Evolutionary conservation across 2,797 vertebrate species (phyloP).

Genomic region (Sibirionetta formosa): DNA sequence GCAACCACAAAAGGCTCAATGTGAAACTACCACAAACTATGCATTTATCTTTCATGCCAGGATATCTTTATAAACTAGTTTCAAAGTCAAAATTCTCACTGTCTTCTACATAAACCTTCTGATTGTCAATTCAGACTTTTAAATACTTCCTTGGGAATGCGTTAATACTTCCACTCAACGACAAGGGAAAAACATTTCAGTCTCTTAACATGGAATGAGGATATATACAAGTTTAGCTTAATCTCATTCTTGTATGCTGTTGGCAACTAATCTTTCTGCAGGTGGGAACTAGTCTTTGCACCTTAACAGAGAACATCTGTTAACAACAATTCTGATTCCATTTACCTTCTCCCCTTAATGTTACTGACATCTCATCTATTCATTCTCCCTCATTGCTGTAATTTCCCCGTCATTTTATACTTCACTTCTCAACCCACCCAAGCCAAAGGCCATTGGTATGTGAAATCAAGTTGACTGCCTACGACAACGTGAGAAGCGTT

Average conservation of each 20-base stretch:
- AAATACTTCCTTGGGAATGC: not conserved
- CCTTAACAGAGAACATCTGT: not conserved
- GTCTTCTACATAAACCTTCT: not conserved
- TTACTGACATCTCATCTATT: not conserved
- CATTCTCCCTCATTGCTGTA: not conserved
- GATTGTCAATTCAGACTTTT: not conserved
- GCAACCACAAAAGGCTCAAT: not conserved
- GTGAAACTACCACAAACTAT: not conserved
- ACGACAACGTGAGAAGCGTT: not conserved
- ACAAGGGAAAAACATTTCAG: not conserved
- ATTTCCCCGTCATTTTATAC: not conserved
- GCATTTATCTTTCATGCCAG: not conserved
- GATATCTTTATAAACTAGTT: not conserved
- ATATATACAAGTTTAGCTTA: accelerated
- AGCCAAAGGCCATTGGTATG: not conserved
- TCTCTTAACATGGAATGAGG: not conserved
- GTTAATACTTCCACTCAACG: not conserved
- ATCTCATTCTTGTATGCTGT: not conserved
- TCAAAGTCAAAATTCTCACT: not conserved
- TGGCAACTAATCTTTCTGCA: not conserved
- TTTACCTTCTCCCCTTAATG: not conserved
- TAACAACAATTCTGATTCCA: not conserved
- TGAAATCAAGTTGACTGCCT: not conserved
- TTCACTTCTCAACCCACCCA: not conserved
- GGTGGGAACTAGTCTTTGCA: not conserved